Percentiles rank a stretch among this genome's conserved stretches.
Evolutionary conservation across 2,113 vertebrate species (phyloP).

Genomic region (Girardinichthys multiradiatus): DNA sequence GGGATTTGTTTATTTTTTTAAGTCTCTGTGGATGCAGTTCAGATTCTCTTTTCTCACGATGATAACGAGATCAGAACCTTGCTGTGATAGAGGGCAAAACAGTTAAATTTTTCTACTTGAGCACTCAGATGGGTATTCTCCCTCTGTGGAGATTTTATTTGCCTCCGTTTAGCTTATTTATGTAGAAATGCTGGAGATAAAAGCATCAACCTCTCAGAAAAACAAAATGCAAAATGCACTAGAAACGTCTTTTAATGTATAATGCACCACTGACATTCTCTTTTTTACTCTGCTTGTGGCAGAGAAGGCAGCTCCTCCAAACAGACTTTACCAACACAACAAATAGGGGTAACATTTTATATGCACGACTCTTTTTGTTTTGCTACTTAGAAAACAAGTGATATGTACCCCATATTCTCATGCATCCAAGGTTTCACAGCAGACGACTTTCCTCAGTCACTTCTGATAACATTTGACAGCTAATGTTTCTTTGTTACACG

Average conservation of each 20-base stretch:
- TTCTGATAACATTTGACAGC: not conserved
- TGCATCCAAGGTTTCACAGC: not conserved
- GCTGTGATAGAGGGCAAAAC: slow-evolving; percentile 56
- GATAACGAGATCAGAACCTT: slow-evolving; percentile 52
- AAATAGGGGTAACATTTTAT: slow-evolving; percentile 13
- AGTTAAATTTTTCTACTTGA: slow-evolving; percentile 45
- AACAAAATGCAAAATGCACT: slow-evolving; percentile 48
- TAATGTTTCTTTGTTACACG: no score
- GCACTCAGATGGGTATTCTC: slow-evolving; percentile 24
- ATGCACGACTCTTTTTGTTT: not conserved
- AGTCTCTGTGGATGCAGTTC: slow-evolving; percentile 56
- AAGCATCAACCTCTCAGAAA: slow-evolving; percentile 52
- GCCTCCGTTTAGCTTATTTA: slow-evolving; percentile 55
- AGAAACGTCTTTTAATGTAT: slow-evolving; percentile 57
- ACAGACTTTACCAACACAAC: slow-evolving; percentile 14
- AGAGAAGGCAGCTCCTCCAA: slow-evolving; percentile 13
- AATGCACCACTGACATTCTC: slow-evolving; percentile 31
- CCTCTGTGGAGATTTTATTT: slow-evolving; percentile 41
- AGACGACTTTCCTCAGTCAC: not conserved
- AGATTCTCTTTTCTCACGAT: slow-evolving; percentile 48
- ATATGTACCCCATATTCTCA: not conserved
- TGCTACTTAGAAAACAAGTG: not conserved
- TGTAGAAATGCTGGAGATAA: slow-evolving; percentile 56
- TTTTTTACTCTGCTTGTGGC: slow-evolving; percentile 42
- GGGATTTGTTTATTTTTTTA: slow-evolving; percentile 34